Evolutionary conservation across 1,140 invertebrate species (phyloP).

Genomic region (Grapholita molesta): DNA sequence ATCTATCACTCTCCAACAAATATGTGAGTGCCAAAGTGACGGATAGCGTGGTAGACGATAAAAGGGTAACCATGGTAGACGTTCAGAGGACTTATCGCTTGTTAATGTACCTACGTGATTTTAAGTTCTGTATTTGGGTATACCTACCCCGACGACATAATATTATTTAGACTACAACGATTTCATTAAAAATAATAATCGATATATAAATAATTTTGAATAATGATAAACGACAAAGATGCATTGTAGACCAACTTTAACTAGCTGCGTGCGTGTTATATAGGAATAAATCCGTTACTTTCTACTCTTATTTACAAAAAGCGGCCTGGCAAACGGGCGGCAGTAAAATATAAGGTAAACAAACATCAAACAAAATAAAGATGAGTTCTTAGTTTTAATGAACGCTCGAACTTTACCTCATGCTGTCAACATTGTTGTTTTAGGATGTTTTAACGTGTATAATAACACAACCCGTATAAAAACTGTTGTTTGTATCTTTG

Average conservation of each 20-base stretch:
- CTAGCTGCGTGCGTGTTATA: neutral
- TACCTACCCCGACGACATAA: too few species aligned
- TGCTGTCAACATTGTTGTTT: neutral
- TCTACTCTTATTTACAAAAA: neutral
- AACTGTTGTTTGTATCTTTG: neutral
- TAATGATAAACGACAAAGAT: neutral
- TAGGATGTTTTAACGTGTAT: neutral
- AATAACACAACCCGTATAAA: neutral
- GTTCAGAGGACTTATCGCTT: too few species aligned
- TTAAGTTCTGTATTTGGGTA: too few species aligned
- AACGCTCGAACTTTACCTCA: neutral
- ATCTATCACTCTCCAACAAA: too few species aligned
- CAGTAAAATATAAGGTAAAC: neutral
- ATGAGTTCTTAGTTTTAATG: neutral
- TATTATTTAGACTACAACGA: too few species aligned
- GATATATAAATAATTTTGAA: too few species aligned
- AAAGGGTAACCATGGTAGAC: too few species aligned
- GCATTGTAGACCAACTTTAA: neutral
- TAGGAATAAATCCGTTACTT: neutral
- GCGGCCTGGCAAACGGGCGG: neutral
- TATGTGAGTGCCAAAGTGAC: too few species aligned
- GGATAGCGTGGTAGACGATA: too few species aligned
- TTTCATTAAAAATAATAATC: too few species aligned
- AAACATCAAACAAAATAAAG: slow-evolving; percentile 5
- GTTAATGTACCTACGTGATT: too few species aligned